Evolutionary conservation across 2,888 invertebrate species (phyloP).

Genomic region (Acronicta alni): DNA sequence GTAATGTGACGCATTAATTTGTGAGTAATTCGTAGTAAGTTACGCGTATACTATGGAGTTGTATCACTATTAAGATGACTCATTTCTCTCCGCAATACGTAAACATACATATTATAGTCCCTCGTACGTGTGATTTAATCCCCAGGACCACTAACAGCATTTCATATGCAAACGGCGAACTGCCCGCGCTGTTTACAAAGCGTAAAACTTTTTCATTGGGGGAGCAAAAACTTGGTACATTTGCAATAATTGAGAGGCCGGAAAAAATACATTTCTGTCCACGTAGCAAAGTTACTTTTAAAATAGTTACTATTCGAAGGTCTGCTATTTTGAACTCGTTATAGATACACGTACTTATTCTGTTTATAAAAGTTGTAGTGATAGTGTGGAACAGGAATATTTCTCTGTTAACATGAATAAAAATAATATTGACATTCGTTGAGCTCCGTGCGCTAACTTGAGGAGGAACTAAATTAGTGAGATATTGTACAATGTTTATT

Average conservation of each 20-base stretch:
- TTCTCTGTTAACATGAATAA: constrained; percentile 4
- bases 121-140: constrained; percentile 62
- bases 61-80: constrained; percentile 67
- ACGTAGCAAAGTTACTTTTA: constrained; percentile 18
- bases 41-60: constrained; percentile 56
- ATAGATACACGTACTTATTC: not conserved
- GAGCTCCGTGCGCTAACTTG: constrained; percentile 35
- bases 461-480: constrained; percentile 70
- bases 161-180: constrained; percentile 76
- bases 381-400: not conserved
- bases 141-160: constrained; percentile 70
- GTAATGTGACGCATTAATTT: constrained; percentile 73
- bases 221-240: constrained; percentile 64
- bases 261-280: constrained; percentile 53
- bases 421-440: constrained; percentile 26
- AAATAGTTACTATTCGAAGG: not conserved
- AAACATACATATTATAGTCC: constrained; percentile 36
- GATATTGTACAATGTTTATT: constrained; percentile 76
- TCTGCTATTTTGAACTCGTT: not conserved
- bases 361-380: not conserved
- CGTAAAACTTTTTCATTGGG: constrained; percentile 69
- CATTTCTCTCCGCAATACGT: constrained; percentile 60
- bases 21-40: constrained; percentile 67
- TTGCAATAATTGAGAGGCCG: constrained; percentile 62
- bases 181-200: constrained; percentile 69